Evolutionary conservation across 1,140 invertebrate genomes (phyloP).

Genomic region (Nebria ingens): DNA sequence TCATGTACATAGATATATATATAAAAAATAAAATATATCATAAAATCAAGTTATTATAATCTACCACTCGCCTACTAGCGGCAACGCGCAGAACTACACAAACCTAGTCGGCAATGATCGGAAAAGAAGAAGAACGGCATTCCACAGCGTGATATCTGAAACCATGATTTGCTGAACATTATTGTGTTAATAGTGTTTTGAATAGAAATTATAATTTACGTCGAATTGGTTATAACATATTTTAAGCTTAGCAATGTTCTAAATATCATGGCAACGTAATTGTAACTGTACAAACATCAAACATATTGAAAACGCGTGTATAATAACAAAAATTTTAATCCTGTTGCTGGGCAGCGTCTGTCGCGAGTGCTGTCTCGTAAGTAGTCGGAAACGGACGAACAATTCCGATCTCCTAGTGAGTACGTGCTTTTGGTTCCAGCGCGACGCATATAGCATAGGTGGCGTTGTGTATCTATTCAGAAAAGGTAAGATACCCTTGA

Average conservation of each 20-base stretch:
- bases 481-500: constrained; percentile 30
- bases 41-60: too few relatives aligned
- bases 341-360: background rate
- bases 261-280: too few relatives aligned
- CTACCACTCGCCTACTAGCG: background rate
- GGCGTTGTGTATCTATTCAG: constrained; percentile 29
- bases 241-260: too few relatives aligned
- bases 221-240: too few relatives aligned
- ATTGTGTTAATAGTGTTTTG: background rate
- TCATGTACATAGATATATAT: too few relatives aligned
- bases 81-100: background rate
- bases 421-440: constrained; percentile 31
- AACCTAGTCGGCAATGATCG: constrained; percentile 6
- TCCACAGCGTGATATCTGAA: constrained; percentile 9
- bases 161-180: constrained; percentile 5
- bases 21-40: too few relatives aligned
- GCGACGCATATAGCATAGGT: constrained; percentile 29
- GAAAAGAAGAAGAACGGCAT: constrained; percentile 5
- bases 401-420: constrained; percentile 18
- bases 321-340: background rate
- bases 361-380: background rate
- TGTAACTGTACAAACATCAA: background rate
- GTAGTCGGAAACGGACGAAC: background rate
- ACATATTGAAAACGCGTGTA: background rate
- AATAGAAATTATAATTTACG: background rate